Evolutionary conservation across 2,113 vertebrate genomes (phyloP).

Genomic region (Coryphaenoides rupestris): DNA sequence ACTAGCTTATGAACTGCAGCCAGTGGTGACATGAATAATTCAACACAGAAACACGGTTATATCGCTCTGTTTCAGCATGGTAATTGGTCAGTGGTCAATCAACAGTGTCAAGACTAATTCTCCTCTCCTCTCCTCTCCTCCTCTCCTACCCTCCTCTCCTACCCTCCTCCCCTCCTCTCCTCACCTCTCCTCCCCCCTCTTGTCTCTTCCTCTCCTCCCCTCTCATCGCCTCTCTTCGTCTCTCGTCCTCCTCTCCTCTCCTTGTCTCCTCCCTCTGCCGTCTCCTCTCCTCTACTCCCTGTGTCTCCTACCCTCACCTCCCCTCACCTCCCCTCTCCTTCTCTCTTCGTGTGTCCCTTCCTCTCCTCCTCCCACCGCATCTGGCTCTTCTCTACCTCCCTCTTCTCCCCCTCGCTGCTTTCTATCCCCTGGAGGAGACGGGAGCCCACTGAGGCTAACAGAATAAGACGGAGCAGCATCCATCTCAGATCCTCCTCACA

Average conservation of each 20-base stretch:
- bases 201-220: not conserved
- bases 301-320: not conserved
- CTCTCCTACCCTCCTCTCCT: not conserved
- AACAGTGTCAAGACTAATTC: not conserved
- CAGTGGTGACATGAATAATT: too few species aligned
- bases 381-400: not conserved
- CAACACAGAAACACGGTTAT: too few species aligned
- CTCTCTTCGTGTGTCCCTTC: not conserved
- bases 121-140: not conserved
- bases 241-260: not conserved
- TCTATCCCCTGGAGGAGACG: not conserved
- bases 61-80: too few species aligned
- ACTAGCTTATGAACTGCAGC: too few species aligned
- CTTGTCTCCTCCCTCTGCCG: not conserved
- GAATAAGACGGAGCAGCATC: conserved; percentile 3
- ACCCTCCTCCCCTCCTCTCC: not conserved
- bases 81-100: too few species aligned
- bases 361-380: too few species aligned
- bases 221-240: not conserved
- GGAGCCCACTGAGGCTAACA: not conserved
- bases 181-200: too few species aligned
- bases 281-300: not conserved
- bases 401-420: not conserved
- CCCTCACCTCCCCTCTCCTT: not conserved
- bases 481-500: not conserved